A percentile compares a stretch with the other conserved stretches of the same genome.
phyloP scores from a whole-genome alignment of 2,113 vertebrate species.

The Turnix velox region DNA sequence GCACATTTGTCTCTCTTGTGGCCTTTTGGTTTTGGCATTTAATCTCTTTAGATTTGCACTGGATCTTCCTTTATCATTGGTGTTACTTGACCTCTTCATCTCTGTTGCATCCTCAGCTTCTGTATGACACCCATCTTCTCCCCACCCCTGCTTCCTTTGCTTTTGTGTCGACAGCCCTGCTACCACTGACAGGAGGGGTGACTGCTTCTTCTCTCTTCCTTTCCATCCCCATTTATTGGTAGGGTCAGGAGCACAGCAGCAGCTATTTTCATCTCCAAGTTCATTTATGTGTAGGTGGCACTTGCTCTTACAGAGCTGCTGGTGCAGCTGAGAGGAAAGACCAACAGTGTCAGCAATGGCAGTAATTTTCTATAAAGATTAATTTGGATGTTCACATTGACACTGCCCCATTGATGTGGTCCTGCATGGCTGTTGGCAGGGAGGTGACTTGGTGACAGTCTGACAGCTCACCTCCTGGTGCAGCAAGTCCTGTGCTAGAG shows the following conservation, averaged over 20 bases:
- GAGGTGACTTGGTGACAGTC: fast-evolving
- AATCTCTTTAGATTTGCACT: neutral
- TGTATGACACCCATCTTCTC: neutral
- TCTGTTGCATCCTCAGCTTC: neutral
- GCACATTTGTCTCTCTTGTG: neutral
- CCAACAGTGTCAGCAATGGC: neutral
- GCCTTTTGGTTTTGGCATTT: neutral
- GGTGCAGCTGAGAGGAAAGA: neutral
- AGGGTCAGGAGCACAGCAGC: neutral
- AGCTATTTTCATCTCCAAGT: neutral
- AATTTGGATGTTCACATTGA: neutral
- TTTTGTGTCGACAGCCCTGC: neutral
- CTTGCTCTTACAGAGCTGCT: neutral
- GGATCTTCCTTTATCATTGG: neutral
- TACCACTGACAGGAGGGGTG: fast-evolving
- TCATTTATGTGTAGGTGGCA: fast-evolving
- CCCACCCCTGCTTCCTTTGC: neutral
- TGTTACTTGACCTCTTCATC: neutral
- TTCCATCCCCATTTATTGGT: neutral
- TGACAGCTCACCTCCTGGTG: neutral
- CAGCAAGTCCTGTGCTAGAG: neutral
- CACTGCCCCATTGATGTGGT: neutral
- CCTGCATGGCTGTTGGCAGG: fast-evolving
- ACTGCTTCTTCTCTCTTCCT: neutral
- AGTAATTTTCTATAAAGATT: neutral